These are phyloP conservation scores for Staurois parvus DNA, from an alignment of 2,797 vertebrate genomes.

Conservation along the genomic window DNA sequence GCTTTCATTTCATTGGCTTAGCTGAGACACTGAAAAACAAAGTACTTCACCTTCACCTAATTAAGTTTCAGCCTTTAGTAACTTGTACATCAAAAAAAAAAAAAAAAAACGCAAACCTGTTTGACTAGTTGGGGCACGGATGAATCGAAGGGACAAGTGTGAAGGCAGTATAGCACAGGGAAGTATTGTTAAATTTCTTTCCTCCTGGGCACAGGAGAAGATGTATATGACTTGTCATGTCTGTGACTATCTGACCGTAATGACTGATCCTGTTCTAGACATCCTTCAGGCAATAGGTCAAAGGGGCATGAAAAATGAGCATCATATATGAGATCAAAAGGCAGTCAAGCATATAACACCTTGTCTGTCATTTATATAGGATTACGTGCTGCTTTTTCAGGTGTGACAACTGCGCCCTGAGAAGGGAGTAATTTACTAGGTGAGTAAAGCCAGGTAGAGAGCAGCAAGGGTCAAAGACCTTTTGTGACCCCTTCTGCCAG, in stretches of 20 bases:
- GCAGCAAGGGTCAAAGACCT: background rate
- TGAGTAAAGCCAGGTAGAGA: background rate
- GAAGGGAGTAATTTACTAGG: background rate
- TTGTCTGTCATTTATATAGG: conserved; percentile 23
- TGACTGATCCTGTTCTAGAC: conserved; percentile 48
- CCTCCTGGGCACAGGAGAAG: conserved; percentile 44
- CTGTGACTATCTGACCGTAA: conserved; percentile 43
- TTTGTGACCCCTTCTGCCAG: background rate
- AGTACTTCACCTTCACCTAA: conserved; percentile 6
- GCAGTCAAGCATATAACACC: conserved; percentile 9
- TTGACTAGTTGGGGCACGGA: conserved; percentile 33
- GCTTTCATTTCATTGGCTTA: conserved; percentile 18
- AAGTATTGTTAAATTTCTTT: conserved; percentile 50
- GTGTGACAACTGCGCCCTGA: background rate
- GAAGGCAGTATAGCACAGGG: conserved; percentile 28
- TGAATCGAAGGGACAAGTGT: conserved; percentile 20
- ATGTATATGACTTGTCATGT: conserved; percentile 46
- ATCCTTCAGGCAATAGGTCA: conserved; percentile 52
- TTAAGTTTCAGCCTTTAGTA: conserved; percentile 24
- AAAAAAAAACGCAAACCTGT: conserved; percentile 45
- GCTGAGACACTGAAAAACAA: conserved; percentile 5
- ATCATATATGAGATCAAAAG: conserved; percentile 44
- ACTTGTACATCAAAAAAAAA: conserved; percentile 28
- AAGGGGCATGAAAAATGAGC: conserved; percentile 31
- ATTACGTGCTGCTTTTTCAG: background rate